phyloP scores from a whole-genome alignment of 2,113 vertebrate species.

The Chloroceryle aenea region DNA sequence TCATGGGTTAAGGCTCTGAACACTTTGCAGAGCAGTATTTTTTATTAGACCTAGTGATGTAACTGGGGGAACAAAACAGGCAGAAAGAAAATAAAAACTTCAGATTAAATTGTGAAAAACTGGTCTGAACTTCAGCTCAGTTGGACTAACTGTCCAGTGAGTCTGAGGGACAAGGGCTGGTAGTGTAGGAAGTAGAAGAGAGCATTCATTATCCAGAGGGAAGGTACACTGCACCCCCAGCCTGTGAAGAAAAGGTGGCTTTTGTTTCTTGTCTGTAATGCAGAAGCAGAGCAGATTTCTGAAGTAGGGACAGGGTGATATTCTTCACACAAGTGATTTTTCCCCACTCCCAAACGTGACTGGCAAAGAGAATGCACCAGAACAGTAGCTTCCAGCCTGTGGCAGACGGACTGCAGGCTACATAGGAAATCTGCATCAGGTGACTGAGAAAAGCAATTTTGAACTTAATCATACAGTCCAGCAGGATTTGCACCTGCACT shows the following conservation, averaged over 20 bases:
- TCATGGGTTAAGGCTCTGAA: not conserved
- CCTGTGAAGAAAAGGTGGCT: not conserved
- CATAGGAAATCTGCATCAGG: not conserved
- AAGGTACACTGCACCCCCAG: accelerated
- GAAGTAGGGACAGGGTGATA: not conserved
- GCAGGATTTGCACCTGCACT: not conserved
- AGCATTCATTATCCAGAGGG: not conserved
- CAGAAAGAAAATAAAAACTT: not conserved
- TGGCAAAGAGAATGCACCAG: not conserved
- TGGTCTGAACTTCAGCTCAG: not conserved
- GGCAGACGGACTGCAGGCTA: accelerated
- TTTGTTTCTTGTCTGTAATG: not conserved
- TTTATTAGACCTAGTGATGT: not conserved
- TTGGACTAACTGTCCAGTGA: not conserved
- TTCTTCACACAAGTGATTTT: not conserved
- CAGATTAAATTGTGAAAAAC: not conserved
- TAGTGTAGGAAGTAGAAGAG: not conserved
- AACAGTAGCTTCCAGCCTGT: not conserved
- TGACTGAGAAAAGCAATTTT: not conserved
- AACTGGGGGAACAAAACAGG: not conserved
- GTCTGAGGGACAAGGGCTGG: not conserved
- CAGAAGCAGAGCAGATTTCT: not conserved
- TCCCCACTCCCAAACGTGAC: not conserved
- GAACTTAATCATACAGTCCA: not conserved
- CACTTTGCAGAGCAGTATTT: not conserved